Percentiles rank a stretch among this genome's conserved stretches.
Evolutionary conservation across 2,797 vertebrate species (phyloP).

Genomic region (Premnoplex brunnescens): DNA sequence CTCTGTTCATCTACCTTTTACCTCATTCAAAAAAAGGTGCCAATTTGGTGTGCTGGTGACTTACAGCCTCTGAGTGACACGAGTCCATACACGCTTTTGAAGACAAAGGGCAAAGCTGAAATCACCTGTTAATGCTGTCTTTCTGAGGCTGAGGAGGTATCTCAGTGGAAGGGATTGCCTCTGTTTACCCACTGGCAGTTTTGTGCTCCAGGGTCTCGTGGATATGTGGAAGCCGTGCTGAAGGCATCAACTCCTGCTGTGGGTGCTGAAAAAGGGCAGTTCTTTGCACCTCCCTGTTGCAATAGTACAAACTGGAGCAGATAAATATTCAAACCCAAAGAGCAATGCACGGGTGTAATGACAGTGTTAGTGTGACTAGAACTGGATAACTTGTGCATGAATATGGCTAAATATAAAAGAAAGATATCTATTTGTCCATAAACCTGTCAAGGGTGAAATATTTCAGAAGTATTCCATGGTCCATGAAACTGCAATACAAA

Average conservation of each 20-base stretch:
- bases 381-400: neutral
- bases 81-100: neutral
- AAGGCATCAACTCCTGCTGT: neutral
- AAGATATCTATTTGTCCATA: neutral
- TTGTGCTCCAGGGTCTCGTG: neutral
- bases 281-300: neutral
- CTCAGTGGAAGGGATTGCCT: neutral
- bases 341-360: neutral
- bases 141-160: neutral
- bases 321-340: neutral
- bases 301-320: neutral
- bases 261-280: neutral
- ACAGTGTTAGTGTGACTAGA: neutral
- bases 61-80: fast-evolving
- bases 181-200: neutral
- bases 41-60: neutral
- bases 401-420: neutral
- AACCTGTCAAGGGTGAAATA: neutral
- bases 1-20: neutral
- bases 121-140: neutral
- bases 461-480: neutral
- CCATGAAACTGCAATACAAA: neutral
- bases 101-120: neutral
- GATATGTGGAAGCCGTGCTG: neutral
- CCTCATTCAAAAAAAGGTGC: neutral